These are phyloP conservation scores for Papilio gigon DNA, from an alignment of 2,888 invertebrate genomes.

Conservation along the genomic window DNA sequence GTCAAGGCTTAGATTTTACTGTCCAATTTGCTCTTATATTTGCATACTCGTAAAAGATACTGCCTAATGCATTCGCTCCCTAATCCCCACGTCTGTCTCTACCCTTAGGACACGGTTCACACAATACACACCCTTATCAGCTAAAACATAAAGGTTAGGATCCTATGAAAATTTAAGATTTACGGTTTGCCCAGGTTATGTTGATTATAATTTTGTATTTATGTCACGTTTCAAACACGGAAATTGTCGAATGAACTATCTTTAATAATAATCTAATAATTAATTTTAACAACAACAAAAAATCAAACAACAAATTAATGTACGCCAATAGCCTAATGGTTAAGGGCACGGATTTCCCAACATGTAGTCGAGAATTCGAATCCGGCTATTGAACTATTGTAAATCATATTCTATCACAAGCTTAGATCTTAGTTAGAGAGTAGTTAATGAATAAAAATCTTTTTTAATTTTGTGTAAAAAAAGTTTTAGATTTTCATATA, in stretches of 20 bases:
- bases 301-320: too few relatives aligned
- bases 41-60: constrained; percentile 81
- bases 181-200: constrained; percentile 10
- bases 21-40: constrained; percentile 69
- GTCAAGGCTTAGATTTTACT: constrained; percentile 71
- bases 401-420: too few relatives aligned
- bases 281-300: too few relatives aligned
- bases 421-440: too few relatives aligned
- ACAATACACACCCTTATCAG: constrained; percentile 20
- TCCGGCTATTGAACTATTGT: too few relatives aligned
- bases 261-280: not conserved
- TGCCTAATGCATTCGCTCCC: constrained; percentile 73
- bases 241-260: not conserved
- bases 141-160: not conserved
- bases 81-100: constrained; percentile 57
- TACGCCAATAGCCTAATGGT: too few relatives aligned
- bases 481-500: too few relatives aligned
- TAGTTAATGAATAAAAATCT: too few relatives aligned
- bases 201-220: constrained; percentile 10
- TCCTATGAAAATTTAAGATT: not conserved
- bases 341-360: too few relatives aligned
- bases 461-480: too few relatives aligned
- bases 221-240: constrained; percentile 1
- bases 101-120: constrained; percentile 5
- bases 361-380: too few relatives aligned